Evolutionary conservation across 2,888 invertebrate species (phyloP).

Genomic region (Hedya salicella): DNA sequence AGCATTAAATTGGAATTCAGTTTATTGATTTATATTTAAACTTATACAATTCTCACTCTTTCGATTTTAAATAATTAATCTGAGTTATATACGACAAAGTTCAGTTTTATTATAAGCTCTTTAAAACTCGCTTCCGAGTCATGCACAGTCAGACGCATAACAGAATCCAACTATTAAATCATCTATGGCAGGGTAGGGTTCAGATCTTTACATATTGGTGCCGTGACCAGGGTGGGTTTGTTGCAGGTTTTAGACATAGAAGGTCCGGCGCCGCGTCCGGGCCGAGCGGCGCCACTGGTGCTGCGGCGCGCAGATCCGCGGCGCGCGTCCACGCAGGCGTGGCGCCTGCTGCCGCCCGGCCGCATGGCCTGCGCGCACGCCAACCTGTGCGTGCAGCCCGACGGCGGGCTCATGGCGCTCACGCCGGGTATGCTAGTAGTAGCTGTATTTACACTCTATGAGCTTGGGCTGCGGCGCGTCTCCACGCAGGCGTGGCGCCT

Average conservation of each 20-base stretch:
- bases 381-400: slow-evolving; percentile 91
- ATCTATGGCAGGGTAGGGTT: no score
- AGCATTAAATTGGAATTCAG: no score
- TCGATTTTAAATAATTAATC: no score
- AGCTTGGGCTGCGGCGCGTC: slow-evolving; percentile 90
- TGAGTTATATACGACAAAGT: no score
- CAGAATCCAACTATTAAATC: no score
- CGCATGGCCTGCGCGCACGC: slow-evolving; percentile 94
- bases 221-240: slow-evolving; percentile 1
- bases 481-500: slow-evolving; percentile 98
- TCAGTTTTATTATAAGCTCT: no score
- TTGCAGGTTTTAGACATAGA: slow-evolving; percentile 93
- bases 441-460: no score
- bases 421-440: slow-evolving; percentile 61
- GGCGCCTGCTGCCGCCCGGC: slow-evolving; percentile 94
- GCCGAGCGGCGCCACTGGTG: slow-evolving; percentile 87
- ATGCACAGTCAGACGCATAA: no score
- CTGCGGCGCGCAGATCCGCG: slow-evolving; percentile 93
- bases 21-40: no score
- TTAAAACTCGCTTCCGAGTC: no score
- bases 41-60: no score
- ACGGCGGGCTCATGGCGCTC: slow-evolving; percentile 85
- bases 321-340: slow-evolving; percentile 95
- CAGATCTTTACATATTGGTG: slow-evolving; percentile 17
- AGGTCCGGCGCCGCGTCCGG: slow-evolving; percentile 94